Percentiles rank a stretch among this genome's conserved stretches.
These are phyloP conservation scores for Loxodonta africana DNA, from an alignment of 2,113 vertebrate genomes.

Conservation along the genomic window DNA sequence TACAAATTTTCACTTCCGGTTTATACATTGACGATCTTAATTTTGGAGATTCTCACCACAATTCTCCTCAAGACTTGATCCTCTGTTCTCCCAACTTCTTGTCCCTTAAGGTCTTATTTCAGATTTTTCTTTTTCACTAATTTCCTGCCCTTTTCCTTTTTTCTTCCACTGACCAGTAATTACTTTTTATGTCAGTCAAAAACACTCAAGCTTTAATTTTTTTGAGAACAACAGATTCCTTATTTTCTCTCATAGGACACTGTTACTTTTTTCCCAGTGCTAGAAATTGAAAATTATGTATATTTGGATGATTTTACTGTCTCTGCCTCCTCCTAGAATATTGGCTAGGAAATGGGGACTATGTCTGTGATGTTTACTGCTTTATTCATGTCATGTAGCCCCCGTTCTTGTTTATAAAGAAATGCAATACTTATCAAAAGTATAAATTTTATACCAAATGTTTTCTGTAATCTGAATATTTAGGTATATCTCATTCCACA, in stretches of 20 bases:
- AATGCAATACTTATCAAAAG: background rate
- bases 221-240: background rate
- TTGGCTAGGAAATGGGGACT: background rate
- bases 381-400: background rate
- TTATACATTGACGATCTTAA: background rate
- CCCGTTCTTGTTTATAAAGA: background rate
- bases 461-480: background rate
- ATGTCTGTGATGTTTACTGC: accelerated
- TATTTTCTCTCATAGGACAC: background rate
- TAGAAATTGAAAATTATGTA: background rate
- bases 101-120: background rate
- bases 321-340: background rate
- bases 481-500: background rate
- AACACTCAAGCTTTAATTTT: background rate
- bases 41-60: background rate
- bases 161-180: background rate
- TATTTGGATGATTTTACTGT: background rate
- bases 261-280: background rate
- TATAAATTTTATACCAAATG: background rate
- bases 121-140: background rate
- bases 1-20: background rate
- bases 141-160: background rate
- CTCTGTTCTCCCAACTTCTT: background rate
- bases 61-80: background rate
- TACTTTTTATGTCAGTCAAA: background rate